Evolutionary conservation across 2,888 invertebrate genomes (phyloP).

Genomic region (Papilio protenor): DNA sequence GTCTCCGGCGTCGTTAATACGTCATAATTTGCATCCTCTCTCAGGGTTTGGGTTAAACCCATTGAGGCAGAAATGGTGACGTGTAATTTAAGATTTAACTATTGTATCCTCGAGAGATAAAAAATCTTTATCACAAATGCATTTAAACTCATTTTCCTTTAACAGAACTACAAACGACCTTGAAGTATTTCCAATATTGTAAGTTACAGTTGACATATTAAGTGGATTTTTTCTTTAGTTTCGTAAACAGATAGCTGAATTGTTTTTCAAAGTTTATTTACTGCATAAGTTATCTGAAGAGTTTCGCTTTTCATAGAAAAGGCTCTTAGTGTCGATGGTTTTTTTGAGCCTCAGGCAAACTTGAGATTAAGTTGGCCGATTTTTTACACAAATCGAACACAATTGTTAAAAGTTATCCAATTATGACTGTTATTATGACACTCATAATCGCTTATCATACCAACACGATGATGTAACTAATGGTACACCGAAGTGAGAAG

Average conservation of each 20-base stretch:
- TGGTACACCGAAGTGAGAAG: conserved; percentile 52
- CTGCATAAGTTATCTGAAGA: not conserved
- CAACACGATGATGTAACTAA: conserved; percentile 28
- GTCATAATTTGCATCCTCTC: conserved; percentile 33
- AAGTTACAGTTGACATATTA: conserved; percentile 24
- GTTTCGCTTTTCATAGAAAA: not conserved
- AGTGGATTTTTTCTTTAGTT: conserved; percentile 1
- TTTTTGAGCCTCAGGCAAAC: not conserved
- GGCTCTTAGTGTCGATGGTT: not conserved
- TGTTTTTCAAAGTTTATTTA: not conserved
- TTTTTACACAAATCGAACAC: not conserved
- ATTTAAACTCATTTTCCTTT: conserved; percentile 20
- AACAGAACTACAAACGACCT: conserved; percentile 19
- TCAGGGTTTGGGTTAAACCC: conserved; percentile 35
- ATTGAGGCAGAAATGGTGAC: conserved; percentile 31
- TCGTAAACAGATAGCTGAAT: not conserved
- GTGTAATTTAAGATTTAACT: conserved; percentile 26
- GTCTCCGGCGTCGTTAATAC: conserved; percentile 9
- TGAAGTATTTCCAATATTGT: conserved; percentile 30
- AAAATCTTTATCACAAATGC: not conserved
- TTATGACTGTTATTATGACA: conserved; percentile 10
- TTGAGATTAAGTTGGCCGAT: not conserved
- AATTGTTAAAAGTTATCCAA: conserved; percentile 1
- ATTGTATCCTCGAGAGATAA: not conserved
- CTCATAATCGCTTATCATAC: conserved; percentile 15